A percentile compares a stretch with the other conserved stretches of the same genome.
Conservation (phyloP, 1,140 invertebrate species). For the Pogonognathellus flavescens region DNA sequence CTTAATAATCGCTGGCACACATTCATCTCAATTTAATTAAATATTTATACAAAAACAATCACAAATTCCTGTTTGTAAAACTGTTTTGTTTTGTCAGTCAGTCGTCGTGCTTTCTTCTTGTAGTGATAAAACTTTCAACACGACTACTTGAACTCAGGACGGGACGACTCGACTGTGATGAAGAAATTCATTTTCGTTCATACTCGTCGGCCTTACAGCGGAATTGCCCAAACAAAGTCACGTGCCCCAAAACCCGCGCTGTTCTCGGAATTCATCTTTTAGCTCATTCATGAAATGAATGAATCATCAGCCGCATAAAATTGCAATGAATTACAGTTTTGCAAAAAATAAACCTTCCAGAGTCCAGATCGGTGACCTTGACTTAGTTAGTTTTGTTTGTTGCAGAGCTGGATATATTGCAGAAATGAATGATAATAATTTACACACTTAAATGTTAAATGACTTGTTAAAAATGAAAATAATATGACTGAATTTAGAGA, state of each 20-base stretch:
- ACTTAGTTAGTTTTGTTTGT: too few species aligned
- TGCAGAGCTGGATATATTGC: neutral
- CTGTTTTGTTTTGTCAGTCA: neutral
- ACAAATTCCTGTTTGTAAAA: neutral
- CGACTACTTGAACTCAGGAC: neutral
- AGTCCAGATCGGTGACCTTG: too few species aligned
- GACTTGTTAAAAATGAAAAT: too few species aligned
- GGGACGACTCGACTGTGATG: neutral
- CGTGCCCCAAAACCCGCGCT: neutral
- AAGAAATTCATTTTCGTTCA: slow-evolving; percentile 6
- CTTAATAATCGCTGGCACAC: neutral
- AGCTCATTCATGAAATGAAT: neutral
- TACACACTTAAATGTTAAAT: neutral
- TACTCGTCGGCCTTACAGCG: slow-evolving; percentile 32
- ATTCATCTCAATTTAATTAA: neutral
- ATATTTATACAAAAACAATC: neutral
- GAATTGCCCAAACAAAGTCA: neutral
- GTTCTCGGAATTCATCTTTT: neutral
- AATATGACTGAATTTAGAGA: too few species aligned
- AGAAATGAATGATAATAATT: too few species aligned
- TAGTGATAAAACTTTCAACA: neutral
- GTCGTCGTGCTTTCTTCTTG: slow-evolving; percentile 2
- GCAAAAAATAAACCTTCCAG: too few species aligned
- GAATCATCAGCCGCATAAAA: neutral
- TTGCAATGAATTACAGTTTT: neutral